Evolutionary conservation across 2,113 vertebrate genomes (phyloP), one percentile per base, ranked within the genome.

Genomic region (Sarotherodon lohbergeri): DNA sequence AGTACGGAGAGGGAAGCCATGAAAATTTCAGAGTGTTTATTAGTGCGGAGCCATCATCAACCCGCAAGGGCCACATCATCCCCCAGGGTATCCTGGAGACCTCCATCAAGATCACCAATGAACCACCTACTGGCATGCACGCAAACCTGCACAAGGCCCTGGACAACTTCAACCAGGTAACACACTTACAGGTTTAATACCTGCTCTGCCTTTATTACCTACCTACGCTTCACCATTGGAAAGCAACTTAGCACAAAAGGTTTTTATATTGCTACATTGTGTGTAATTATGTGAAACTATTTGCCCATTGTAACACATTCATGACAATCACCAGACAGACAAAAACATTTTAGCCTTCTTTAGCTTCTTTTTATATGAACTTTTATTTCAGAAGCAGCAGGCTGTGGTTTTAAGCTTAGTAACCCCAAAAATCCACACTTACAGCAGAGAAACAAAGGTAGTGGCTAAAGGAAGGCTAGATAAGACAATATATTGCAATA

Each of bases 101-200:
- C 94, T 97, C 97, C 91, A 98, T 99, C 93, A 99, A 99, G 92
- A 97, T 99, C 96, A 99, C 98, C 93, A 99, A 95, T 0, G 98
- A 99, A 63, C 96, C 98, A 0, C 98, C 99, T 0, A 96, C 96
- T 0, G 98, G 98, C 76, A 98, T 99, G 97, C 97, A 97, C 0
- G 98, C 98, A 66, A 99, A 98, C 95, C 96, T 99, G 86, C 98
- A 99, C 97, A 98, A 97, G 90, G 98, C 99, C 39, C 96, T 99
- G 32, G 98, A 99, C 95, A 98, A 97, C 95, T 99, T 99, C 94
- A 98, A 88, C 91, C 98, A 99, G 98, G 99, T 99, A 92, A 85
- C n/a, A 50, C 17, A 6, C 13, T 8, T 19, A 5, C 22, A 27
- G 6, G 22, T 24, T n/a, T 11, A 32, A 68, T 36, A 39, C 5